Evolutionary conservation across 1,140 invertebrate species (phyloP).

Genomic region (Ruditapes philippinarum): DNA sequence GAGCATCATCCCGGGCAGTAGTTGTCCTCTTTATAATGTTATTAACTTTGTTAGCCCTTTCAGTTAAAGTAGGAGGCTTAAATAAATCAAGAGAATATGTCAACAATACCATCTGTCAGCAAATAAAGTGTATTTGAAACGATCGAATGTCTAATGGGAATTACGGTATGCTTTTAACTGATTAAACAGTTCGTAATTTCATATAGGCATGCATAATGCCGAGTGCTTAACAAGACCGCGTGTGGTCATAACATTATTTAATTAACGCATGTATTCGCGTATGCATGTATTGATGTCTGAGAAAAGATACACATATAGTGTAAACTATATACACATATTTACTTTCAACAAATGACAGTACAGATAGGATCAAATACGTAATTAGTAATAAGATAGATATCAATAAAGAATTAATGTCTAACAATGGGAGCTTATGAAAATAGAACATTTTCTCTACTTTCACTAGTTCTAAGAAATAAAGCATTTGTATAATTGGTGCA

Average conservation of each 20-base stretch:
- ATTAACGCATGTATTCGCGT: neutral
- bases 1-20: no score
- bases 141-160: conserved; percentile 21
- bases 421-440: no score
- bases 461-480: no score
- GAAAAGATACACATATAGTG: no score
- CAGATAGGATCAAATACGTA: no score
- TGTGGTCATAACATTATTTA: conserved; percentile 26
- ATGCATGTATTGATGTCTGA: no score
- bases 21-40: conserved; percentile 16
- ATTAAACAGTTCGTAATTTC: conserved; percentile 8
- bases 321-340: no score
- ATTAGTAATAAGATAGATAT: no score
- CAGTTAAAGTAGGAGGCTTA: neutral
- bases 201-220: conserved; percentile 12
- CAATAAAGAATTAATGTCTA: no score
- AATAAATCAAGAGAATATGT: conserved; percentile 15
- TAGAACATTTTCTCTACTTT: no score
- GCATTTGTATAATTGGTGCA: no score
- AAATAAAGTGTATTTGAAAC: conserved; percentile 9
- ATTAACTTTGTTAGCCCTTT: conserved; percentile 25
- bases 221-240: neutral
- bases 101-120: conserved; percentile 27
- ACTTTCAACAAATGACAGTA: no score
- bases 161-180: conserved; percentile 19